Percentiles rank a stretch among this genome's conserved stretches.
These are phyloP conservation scores for Erethizon dorsatum DNA, from an alignment of 2,797 vertebrate species.

Conservation along the genomic window DNA sequence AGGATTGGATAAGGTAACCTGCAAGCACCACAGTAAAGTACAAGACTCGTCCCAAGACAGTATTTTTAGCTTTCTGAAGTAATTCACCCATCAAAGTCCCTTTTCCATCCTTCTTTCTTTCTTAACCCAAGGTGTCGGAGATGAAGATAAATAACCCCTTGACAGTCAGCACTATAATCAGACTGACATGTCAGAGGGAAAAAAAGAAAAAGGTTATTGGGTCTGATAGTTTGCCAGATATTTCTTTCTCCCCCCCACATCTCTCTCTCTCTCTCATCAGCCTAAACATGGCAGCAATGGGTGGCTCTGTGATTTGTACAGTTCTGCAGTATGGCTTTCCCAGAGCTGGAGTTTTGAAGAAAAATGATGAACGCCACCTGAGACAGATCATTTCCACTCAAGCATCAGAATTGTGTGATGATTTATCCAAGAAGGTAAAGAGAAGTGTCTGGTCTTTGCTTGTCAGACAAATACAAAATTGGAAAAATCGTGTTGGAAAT, in stretches of 20 bases:
- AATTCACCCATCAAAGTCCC: constrained; percentile 60
- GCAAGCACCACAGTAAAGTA: not conserved
- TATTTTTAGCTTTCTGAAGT: constrained; percentile 55
- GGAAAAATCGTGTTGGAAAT: not conserved
- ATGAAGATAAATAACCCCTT: constrained; percentile 64
- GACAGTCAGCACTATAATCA: constrained; percentile 62
- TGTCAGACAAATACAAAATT: constrained; percentile 42
- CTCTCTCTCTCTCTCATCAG: constrained; percentile 63
- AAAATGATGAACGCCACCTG: not conserved
- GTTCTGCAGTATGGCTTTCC: not conserved
- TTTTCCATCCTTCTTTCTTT: constrained; percentile 59
- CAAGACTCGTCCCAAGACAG: not conserved
- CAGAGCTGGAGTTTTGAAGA: constrained; percentile 19
- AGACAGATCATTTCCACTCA: constrained; percentile 41
- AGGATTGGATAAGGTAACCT: not conserved
- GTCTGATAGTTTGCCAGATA: constrained; percentile 59
- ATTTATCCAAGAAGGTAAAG: constrained; percentile 32
- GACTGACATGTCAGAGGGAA: constrained; percentile 40
- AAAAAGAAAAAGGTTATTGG: constrained; percentile 45
- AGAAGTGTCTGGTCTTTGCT: constrained; percentile 41
- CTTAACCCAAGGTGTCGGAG: constrained; percentile 57
- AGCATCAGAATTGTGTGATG: not conserved
- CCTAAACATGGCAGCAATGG: constrained; percentile 38
- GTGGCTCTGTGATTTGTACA: constrained; percentile 67
- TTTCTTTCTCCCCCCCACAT: not conserved